Base-by-base conservation (phyloP, 2,888 invertebrate genomes). In the Lasioglossum calceatum region DNA sequence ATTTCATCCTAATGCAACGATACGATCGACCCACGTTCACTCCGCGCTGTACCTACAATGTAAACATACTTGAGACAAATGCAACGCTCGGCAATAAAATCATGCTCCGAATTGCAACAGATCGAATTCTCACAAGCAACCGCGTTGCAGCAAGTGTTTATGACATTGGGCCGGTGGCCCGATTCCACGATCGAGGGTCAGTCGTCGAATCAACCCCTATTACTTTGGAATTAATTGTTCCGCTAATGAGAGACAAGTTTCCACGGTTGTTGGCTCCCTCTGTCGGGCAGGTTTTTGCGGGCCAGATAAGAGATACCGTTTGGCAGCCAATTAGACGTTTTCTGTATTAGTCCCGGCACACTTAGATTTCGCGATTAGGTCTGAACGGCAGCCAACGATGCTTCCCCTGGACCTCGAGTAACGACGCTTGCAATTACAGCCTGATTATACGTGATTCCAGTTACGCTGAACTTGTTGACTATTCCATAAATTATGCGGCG, bases 401-500 rank as follows among this genome's bases (percentile, higher is more conserved):
- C 67, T 36, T 16, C 36, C 50, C 23, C 50, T 61, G 27, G 64
- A 27, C 27, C 64, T 61, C 32, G 70, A 50, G 75, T 64, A 70
- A 71, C 85, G 76, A 79, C 79, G 73, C 64, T 81, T 71, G 82
- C 82, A 81, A 82, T 87, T 85, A 79, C 79, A 77, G 61, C 74
- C 67, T 78, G 86, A 88, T 88, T 85, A 81, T 82, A 82, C 79
- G 70, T 82, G 79, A 80, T 88, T 88, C 86, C 83, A 86, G 86
- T 86, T 91, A 91, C 79, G 75, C 79, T 83, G 87, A 91, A 89
- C 88, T 87, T 86, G 88, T 90, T 87, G 87, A 80, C 82, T 84
- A 86, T 91, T 88, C 82, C 87, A 90, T 88, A 91, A 91, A 91
- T 88, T 91, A 90, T 87, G 86, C 78, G 76, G 54, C 87, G 64